These are phyloP conservation scores for Meta bourneti DNA, from an alignment of 2,888 invertebrate species.

Conservation along the genomic window DNA sequence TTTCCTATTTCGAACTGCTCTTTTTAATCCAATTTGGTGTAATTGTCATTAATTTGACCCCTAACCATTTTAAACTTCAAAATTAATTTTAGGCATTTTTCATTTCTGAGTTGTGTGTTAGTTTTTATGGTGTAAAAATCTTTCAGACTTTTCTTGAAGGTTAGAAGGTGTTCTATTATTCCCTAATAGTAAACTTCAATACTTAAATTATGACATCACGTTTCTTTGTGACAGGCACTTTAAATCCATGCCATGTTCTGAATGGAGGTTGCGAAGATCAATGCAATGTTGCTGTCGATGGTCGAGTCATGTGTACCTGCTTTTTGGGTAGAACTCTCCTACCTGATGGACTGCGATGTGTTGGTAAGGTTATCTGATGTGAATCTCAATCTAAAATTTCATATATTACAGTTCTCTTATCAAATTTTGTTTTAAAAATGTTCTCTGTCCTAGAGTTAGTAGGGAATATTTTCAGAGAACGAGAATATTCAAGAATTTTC, in stretches of 20 bases:
- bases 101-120: background rate
- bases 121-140: background rate
- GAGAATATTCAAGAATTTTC: too few relatives aligned
- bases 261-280: conserved; percentile 91
- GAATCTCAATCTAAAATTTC: too few relatives aligned
- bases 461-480: too few relatives aligned
- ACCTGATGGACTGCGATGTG: conserved; percentile 83
- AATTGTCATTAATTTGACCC: too few relatives aligned
- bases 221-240: conserved; percentile 80
- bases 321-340: conserved; percentile 84
- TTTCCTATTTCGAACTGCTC: too few relatives aligned
- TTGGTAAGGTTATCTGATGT: conserved; percentile 62
- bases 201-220: too few relatives aligned
- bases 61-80: too few relatives aligned
- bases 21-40: too few relatives aligned
- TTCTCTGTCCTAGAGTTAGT: background rate
- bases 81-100: too few relatives aligned
- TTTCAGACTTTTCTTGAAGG: background rate
- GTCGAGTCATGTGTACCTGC: conserved; percentile 86
- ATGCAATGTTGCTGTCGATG: conserved; percentile 85
- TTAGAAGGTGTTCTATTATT: background rate
- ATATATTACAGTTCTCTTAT: too few relatives aligned
- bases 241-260: conserved; percentile 87
- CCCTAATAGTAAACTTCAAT: background rate
- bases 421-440: background rate